Conservation (phyloP, 2,113 vertebrate genomes). For the Montifringilla adamsi region DNA sequence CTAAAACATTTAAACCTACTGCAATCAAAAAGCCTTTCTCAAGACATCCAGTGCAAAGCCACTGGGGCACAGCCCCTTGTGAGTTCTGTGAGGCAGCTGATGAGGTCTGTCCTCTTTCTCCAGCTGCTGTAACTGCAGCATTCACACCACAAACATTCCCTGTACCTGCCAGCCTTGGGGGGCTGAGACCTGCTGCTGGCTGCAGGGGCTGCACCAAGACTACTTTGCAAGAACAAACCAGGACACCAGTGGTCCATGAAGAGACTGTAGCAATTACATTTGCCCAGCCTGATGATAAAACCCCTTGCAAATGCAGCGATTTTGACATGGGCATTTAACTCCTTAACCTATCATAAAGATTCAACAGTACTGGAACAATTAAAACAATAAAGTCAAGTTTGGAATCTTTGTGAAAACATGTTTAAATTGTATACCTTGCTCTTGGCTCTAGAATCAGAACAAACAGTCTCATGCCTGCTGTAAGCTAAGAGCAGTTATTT, state of each 20-base stretch:
- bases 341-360: not conserved
- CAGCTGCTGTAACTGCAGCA: not conserved
- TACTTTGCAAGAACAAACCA: not conserved
- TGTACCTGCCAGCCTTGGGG: not conserved
- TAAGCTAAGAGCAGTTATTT: not conserved
- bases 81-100: not conserved
- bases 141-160: not conserved
- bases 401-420: not conserved
- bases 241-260: not conserved
- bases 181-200: not conserved
- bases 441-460: not conserved
- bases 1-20: not conserved
- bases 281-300: accelerated
- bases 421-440: not conserved
- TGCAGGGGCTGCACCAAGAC: not conserved
- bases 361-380: not conserved
- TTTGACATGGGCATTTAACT: not conserved
- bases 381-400: not conserved
- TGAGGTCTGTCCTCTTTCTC: not conserved
- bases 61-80: not conserved
- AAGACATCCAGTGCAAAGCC: not conserved
- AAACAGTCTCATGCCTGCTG: not conserved
- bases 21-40: not conserved
- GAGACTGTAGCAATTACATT: not conserved
- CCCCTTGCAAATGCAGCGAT: not conserved